Base-by-base conservation (phyloP, 1,140 invertebrate species). In the Paralvinella palmiformis region DNA sequence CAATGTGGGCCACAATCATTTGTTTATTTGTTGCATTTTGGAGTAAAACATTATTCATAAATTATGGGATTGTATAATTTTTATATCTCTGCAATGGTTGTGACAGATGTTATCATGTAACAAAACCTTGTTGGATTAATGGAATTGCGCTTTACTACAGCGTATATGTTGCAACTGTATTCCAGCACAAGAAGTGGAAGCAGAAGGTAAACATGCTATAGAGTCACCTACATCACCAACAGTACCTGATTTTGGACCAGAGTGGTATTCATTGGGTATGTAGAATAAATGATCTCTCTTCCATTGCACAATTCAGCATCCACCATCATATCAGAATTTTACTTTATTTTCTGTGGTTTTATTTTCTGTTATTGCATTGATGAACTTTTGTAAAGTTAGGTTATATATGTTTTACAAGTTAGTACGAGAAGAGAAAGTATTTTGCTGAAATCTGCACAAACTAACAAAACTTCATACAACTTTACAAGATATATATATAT, bases 141-240 rank as follows among this genome's bases (percentile, higher is more conserved):
- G n/a, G n/a, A n/a, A n/a, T n/a, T n/a, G n/a, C n/a, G n/a, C n/a
- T n/a, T n/a, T n/a, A n/a, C n/a, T n/a, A n/a, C n/a, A n/a, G n/a
- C n/a, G n/a, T n/a, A n/a, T n/a, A n/a, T n/a, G n/a, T n/a, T n/a
- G n/a, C n/a, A n/a, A n/a, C n/a, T 57, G 29, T 65, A 75, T 83
- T 84, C 45, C 75, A 95, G 94, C 94, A 13, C 91, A 94, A 87
- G 92, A 95, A 82, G 87, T 98, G 24, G 90, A 94, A 81, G 89
- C 91, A 75, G 94, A 97, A 83, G 94, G 94, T 1, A 96, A 96
- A 85, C 85, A 92, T 88, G 94, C 94, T 0, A 97, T 97, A 71
- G 94, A 97, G 81, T 95, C 91, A 4, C 92, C 94, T 24, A 92
- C 91, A 58, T 91, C 87, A 74, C 91, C 92, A 15, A 88, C 86